Conservation (phyloP, 2,888 invertebrate species). For the Xestia c-nigrum region DNA sequence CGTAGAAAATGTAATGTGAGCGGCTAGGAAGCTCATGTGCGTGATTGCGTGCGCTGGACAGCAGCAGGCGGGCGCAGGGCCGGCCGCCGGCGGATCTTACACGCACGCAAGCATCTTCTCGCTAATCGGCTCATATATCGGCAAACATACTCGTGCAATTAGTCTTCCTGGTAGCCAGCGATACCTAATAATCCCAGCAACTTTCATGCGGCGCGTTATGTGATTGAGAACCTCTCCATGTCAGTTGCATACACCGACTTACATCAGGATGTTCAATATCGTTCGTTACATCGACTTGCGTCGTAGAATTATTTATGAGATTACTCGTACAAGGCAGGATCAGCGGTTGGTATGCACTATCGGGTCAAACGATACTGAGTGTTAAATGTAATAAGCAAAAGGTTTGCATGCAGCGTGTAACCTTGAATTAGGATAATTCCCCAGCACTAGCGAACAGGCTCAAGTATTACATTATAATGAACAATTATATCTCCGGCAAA, state of each 20-base stretch:
- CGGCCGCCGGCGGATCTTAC: slow-evolving; percentile 76
- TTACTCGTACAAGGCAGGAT: slow-evolving; percentile 24
- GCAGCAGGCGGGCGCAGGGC: slow-evolving; percentile 71
- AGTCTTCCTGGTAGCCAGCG: slow-evolving; percentile 83
- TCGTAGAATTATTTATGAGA: slow-evolving; percentile 50
- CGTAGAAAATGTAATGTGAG: slow-evolving; percentile 55
- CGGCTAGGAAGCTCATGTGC: slow-evolving; percentile 74
- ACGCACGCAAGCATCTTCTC: slow-evolving; percentile 85
- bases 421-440: slow-evolving; percentile 84
- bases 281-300: slow-evolving; percentile 41
- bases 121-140: slow-evolving; percentile 85
- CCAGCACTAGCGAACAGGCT: slow-evolving; percentile 72
- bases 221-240: slow-evolving; percentile 41
- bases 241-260: slow-evolving; percentile 28
- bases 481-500: slow-evolving; percentile 80
- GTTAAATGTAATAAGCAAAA: slow-evolving; percentile 59
- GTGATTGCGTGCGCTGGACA: slow-evolving; percentile 79
- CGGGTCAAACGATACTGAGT: slow-evolving; percentile 55
- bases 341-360: slow-evolving; percentile 43
- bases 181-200: slow-evolving; percentile 72
- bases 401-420: slow-evolving; percentile 73
- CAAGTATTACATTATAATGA: slow-evolving; percentile 75
- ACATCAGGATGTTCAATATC: slow-evolving; percentile 55
- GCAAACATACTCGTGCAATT: slow-evolving; percentile 82
- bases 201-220: slow-evolving; percentile 29